phyloP scores from a whole-genome alignment of 2,797 vertebrate genomes.

The Spondyliosoma cantharus region DNA sequence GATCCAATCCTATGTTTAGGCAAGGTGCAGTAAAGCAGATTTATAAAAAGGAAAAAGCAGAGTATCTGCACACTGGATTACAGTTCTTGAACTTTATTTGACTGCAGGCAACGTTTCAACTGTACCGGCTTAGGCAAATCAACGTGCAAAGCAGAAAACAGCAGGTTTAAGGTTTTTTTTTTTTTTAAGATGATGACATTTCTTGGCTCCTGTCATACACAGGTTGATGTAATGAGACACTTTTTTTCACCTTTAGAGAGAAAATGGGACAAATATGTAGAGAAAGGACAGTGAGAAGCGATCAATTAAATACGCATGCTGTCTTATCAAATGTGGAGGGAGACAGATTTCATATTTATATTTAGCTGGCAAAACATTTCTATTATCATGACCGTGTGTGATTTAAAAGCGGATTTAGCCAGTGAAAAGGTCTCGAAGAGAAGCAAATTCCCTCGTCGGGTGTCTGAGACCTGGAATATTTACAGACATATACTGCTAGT shows the following conservation, averaged over 20 bases:
- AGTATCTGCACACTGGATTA: constrained; percentile 14
- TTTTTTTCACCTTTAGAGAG: neutral
- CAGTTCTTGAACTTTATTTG: constrained; percentile 4
- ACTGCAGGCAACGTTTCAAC: constrained; percentile 2
- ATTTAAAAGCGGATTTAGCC: neutral
- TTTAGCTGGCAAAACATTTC: neutral
- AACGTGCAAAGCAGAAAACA: constrained; percentile 17
- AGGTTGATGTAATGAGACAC: neutral
- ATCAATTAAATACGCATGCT: constrained; percentile 8
- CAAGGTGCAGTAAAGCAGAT: constrained; percentile 13
- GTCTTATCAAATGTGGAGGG: neutral
- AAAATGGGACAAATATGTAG: neutral
- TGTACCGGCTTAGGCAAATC: constrained; percentile 6
- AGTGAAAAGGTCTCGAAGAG: neutral
- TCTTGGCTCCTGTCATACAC: neutral
- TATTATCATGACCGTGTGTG: neutral
- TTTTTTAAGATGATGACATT: constrained; percentile 7
- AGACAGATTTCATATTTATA: neutral
- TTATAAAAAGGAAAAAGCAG: constrained; percentile 14
- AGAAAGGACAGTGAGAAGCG: neutral
- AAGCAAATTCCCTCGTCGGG: neutral
- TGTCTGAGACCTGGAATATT: constrained; percentile 14
- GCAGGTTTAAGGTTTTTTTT: neutral
- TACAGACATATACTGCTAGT: neutral
- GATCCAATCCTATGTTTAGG: constrained; percentile 13